Percentiles rank a stretch among this genome's conserved stretches.
Conservation (phyloP, 2,888 invertebrate genomes). For the Pollenia griseotomentosa region DNA sequence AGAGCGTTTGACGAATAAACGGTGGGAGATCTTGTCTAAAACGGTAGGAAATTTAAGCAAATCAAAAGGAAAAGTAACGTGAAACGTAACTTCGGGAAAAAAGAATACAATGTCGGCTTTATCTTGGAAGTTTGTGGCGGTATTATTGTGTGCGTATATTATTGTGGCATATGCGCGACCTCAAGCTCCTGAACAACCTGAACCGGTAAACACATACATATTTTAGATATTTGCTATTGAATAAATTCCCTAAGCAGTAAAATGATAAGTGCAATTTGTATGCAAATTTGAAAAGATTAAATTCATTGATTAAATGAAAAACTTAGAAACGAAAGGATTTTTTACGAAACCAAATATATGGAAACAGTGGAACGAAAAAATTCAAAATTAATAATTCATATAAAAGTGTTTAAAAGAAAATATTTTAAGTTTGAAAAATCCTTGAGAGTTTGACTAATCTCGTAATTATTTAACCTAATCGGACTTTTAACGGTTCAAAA, state of each 20-base stretch:
- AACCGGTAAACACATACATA: slow-evolving; percentile 78
- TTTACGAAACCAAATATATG: neutral
- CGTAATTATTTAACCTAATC: too few species aligned
- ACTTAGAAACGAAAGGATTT: neutral
- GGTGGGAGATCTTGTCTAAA: slow-evolving; percentile 50
- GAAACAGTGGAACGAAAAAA: too few species aligned
- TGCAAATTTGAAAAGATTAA: neutral
- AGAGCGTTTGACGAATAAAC: slow-evolving; percentile 75
- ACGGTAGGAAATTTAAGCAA: slow-evolving; percentile 31
- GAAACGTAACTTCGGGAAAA: slow-evolving; percentile 28
- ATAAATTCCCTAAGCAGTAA: neutral
- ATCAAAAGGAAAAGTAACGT: slow-evolving; percentile 8
- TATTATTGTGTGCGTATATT: slow-evolving; percentile 75
- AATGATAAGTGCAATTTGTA: neutral
- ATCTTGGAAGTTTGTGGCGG: slow-evolving; percentile 77
- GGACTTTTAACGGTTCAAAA: too few species aligned
- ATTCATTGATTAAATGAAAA: neutral
- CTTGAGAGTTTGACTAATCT: too few species aligned
- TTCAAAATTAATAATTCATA: too few species aligned
- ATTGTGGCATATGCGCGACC: slow-evolving; percentile 77
- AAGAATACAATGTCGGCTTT: slow-evolving; percentile 74
- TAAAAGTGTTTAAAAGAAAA: too few species aligned
- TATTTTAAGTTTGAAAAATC: too few species aligned
- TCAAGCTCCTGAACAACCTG: slow-evolving; percentile 79
- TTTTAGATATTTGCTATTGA: slow-evolving; percentile 2